These are phyloP conservation scores for Saccostrea echinata DNA, from an alignment of 1,140 invertebrate genomes.

Conservation along the genomic window DNA sequence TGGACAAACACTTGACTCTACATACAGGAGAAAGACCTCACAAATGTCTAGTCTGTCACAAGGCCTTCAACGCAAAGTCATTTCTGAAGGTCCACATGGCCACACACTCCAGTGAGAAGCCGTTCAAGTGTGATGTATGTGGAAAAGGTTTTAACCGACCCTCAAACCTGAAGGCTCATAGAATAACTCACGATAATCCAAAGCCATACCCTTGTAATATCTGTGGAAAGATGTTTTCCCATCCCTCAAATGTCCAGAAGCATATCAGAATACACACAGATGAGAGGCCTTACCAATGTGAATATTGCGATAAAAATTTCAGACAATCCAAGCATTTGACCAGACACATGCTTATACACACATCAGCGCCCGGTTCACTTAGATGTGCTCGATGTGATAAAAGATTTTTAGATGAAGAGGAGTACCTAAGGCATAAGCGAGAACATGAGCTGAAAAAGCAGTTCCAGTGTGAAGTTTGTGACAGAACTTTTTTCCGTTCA, in stretches of 20 bases:
- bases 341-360: conserved; percentile 1
- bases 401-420: conserved; percentile 11
- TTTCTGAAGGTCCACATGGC: conserved; percentile 62
- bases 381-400: conserved; percentile 10
- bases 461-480: neutral
- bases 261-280: conserved; percentile 20
- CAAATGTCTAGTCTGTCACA: conserved; percentile 65
- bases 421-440: neutral
- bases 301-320: conserved; percentile 20
- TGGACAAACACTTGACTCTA: conserved; percentile 56
- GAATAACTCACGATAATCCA: conserved; percentile 15
- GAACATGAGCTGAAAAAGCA: conserved; percentile 10
- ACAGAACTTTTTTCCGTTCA: conserved; percentile 31
- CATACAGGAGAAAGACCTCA: conserved; percentile 66
- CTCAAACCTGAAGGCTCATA: conserved; percentile 15
- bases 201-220: conserved; percentile 3
- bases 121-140: conserved; percentile 88
- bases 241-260: conserved; percentile 5
- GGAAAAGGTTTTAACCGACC: conserved; percentile 91
- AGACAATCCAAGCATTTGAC: conserved; percentile 17
- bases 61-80: conserved; percentile 58
- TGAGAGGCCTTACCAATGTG: conserved; percentile 22
- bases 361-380: neutral
- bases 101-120: conserved; percentile 66
- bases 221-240: neutral